Base-by-base conservation (phyloP, 2,797 vertebrate genomes). In the Adrianichthys oophorus region DNA sequence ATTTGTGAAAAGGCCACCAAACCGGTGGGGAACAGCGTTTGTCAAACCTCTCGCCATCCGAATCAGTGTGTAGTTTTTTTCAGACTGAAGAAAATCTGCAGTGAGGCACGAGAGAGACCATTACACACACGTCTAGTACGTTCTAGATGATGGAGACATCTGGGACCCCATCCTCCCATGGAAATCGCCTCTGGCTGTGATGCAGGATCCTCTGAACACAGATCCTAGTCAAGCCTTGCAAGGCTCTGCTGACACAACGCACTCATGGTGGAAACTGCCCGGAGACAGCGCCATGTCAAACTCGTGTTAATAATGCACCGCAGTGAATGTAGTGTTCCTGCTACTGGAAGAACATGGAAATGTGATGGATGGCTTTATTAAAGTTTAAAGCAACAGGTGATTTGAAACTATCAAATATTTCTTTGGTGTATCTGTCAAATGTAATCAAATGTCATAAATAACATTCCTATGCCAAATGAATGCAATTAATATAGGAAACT, bases 111-210 rank as follows among this genome's bases (percentile, higher is more conserved):
- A 77, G 78, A 82, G 80, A 72, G 78, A 82, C 83, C 79, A 89
- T 90, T 91, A 85, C 79, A 86, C 68, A 84, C 79, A 74, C 45
- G 80, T 87, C 76, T 85, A 50, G 61, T 67, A 74, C 64, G 42
- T 66, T 85, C 60, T 69, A 53, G 82, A 89, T 89, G 87, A 90
- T 90, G 81, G 90, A 87, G 83, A 89, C 83, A 78, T 84, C 69
- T 70, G 74, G 79, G 80, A 86, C 76, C n/a, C 54, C 70, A 57
- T 88, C 84, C 76, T 84, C 82, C 84, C 68, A 62, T 79, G 70
- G 68, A 83, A 84, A 72, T 57, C 16, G 86, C 85, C 83, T 70
- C 75, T 68, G 80, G 86, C 79, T 49, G 41, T 66, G 71, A 74
- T 19, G 55, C 70, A 65, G 68, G 67, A 62, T 70, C 52, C 52